These are phyloP conservation scores for Myrmecobius fasciatus DNA, from an alignment of 2,113 vertebrate species.

Conservation along the genomic window DNA sequence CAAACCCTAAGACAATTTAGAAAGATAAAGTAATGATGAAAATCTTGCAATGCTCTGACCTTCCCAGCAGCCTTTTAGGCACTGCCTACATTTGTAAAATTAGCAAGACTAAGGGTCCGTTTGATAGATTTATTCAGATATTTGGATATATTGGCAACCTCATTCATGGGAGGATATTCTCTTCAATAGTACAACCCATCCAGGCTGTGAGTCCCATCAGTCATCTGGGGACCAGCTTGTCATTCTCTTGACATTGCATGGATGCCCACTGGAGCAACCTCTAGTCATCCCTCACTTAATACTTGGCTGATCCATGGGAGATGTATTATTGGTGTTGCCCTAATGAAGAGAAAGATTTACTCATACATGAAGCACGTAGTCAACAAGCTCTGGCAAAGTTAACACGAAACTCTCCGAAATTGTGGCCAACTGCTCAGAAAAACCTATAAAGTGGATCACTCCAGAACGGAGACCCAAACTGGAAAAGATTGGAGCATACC, in stretches of 20 bases:
- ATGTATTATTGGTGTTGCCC: conserved; percentile 14
- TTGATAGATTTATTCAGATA: neutral
- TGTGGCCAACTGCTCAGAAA: neutral
- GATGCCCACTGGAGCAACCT: neutral
- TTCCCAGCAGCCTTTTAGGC: neutral
- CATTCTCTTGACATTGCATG: neutral
- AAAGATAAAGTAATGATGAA: neutral
- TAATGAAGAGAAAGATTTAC: conserved; percentile 9
- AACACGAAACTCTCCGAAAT: neutral
- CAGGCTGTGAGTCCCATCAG: neutral
- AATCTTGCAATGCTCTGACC: neutral
- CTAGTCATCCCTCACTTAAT: neutral
- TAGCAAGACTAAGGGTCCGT: neutral
- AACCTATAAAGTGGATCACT: conserved; percentile 11
- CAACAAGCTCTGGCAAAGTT: neutral
- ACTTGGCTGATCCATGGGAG: neutral
- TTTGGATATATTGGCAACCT: neutral
- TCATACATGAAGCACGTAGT: neutral
- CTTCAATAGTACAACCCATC: neutral
- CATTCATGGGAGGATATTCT: neutral
- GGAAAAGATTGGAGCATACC: neutral
- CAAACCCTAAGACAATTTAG: neutral
- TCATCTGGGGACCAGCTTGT: neutral
- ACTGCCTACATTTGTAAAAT: neutral
- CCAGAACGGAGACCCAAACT: conserved; percentile 10